Evolutionary conservation across 2,888 invertebrate genomes (phyloP), one percentile per base, ranked within the genome.

Genomic region (Melinopterus prodromus): DNA sequence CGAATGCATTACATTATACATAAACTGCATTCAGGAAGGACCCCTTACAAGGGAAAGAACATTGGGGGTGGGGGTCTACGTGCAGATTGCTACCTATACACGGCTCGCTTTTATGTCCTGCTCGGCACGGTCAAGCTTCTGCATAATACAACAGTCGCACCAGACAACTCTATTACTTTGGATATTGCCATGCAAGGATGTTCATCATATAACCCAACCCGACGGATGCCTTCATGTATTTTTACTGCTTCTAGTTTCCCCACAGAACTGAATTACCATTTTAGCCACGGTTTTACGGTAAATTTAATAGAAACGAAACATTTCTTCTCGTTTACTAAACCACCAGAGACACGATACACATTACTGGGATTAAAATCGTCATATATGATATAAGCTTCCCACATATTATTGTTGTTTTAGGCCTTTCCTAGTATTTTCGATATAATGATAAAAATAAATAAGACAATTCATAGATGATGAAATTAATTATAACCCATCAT

Each of bases 1-100:
- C 82, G 83, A 84, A 83, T 84, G 84, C 84, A 84, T 83, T 83
- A 83, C 83, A 82, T 84, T 84, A 84, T 82, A 83, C 81, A 83
- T 82, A 84, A 84, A 84, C 83, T 84, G 82, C 84, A 83, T 84
- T 79, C 80, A 79, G 77, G 26, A 79, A 75, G 75, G 76, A 16
- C 53, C 53, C 81, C 74, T 74, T 74, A 74, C 74, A 74, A 35
- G 36, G 74, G 74, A 74, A 81, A 81, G 81, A 81, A 77, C 26
- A 16, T 36, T 15, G 76, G 78, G 79, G 71, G 53, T 71, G 74
- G 36, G 71, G 53, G 53, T 53, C 1, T 53, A 53, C 53, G 53
- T 53, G 53, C 53, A 53, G 53, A 53, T 71, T 7, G 37, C 77
- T 77, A 71, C 38, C 16, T 37, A 38, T 71, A 38, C 71, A 71